Conservation (phyloP, 2,113 vertebrate species). For the Sialia sialis region DNA sequence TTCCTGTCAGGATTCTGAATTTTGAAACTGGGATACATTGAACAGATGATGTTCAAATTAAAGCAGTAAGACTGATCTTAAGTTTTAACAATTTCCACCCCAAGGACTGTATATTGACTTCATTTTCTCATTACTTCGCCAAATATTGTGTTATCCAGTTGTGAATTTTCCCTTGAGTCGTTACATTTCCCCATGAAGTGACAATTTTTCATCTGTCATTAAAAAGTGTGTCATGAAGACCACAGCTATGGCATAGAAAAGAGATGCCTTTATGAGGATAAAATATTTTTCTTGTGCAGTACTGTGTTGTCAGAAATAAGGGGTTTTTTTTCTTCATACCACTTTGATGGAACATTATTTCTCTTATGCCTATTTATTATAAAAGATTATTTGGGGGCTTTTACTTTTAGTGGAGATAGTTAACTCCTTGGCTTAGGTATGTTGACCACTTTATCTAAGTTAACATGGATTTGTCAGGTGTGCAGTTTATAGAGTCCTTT, state of each 20-base stretch:
- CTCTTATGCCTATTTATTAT: neutral
- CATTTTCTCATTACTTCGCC: neutral
- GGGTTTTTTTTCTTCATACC: accelerated
- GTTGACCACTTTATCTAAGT: neutral
- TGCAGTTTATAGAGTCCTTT: neutral
- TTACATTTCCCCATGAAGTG: neutral
- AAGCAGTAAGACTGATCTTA: neutral
- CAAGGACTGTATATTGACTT: neutral
- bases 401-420: neutral
- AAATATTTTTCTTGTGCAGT: neutral
- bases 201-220: neutral
- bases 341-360: neutral
- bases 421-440: neutral
- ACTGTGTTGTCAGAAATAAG: accelerated
- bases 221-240: neutral
- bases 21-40: neutral
- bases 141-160: neutral
- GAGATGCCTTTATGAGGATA: neutral
- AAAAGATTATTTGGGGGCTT: neutral
- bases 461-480: neutral
- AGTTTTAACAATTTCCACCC: neutral
- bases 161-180: neutral
- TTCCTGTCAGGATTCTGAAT: neutral
- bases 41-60: neutral
- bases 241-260: neutral